Conservation (phyloP, 2,888 invertebrate species). For the Mamestra brassicae region DNA sequence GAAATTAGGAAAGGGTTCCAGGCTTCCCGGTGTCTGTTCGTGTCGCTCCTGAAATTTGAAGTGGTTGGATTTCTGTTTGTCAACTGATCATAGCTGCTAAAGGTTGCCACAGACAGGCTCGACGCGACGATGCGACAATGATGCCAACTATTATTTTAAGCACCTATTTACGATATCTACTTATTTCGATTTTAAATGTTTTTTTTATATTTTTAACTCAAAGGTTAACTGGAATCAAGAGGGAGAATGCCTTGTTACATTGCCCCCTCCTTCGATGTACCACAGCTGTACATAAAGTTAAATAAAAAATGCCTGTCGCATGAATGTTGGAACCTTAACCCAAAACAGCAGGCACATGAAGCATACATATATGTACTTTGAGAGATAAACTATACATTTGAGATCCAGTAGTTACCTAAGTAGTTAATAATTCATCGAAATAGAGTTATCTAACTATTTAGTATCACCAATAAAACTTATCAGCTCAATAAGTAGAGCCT, state of each 20-base stretch:
- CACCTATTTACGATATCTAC: no score
- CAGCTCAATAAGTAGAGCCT: constrained; percentile 46
- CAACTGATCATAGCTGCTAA: not conserved
- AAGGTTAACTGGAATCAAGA: no score
- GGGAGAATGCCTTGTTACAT: no score
- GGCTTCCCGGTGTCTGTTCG: no score
- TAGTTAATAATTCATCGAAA: constrained; percentile 25
- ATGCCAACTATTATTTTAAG: no score
- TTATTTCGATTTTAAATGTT: not conserved
- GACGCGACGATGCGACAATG: not conserved
- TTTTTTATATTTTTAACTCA: no score
- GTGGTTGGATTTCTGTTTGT: not conserved
- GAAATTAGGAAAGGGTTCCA: not conserved
- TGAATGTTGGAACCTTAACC: no score
- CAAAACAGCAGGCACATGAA: not conserved
- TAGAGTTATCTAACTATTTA: constrained; percentile 47
- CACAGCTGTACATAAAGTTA: no score
- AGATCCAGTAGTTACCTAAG: not conserved
- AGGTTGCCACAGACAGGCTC: not conserved
- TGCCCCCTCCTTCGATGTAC: no score
- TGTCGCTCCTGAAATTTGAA: no score
- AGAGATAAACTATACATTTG: not conserved
- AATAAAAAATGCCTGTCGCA: no score
- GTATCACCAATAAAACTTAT: constrained; percentile 59
- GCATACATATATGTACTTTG: not conserved